These are phyloP conservation scores for Willisornis vidua DNA, from an alignment of 2,113 vertebrate species.

Conservation along the genomic window DNA sequence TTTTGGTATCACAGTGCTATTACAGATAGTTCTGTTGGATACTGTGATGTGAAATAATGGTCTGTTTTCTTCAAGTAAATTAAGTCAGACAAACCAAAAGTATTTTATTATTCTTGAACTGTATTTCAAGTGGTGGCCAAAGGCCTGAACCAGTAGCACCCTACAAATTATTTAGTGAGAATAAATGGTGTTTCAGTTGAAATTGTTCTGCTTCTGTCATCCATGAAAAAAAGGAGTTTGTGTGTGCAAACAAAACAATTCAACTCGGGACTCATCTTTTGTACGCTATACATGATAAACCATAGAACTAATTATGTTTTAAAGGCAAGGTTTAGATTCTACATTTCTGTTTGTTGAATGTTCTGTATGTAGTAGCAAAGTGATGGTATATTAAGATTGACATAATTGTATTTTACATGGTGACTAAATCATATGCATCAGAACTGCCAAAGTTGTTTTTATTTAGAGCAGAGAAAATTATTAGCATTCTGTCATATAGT, in stretches of 20 bases:
- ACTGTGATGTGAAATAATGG: neutral
- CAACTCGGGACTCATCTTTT: neutral
- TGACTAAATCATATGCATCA: neutral
- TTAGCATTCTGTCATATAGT: neutral
- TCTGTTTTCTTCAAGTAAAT: neutral
- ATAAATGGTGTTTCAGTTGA: neutral
- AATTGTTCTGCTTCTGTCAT: neutral
- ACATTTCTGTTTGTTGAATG: neutral
- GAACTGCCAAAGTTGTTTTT: neutral
- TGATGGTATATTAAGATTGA: neutral
- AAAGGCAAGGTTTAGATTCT: neutral
- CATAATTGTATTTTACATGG: neutral
- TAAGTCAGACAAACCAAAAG: neutral
- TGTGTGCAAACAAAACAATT: neutral
- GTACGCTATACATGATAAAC: neutral
- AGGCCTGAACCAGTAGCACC: neutral
- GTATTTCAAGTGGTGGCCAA: neutral
- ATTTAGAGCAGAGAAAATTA: neutral
- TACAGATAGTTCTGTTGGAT: neutral
- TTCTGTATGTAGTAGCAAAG: neutral
- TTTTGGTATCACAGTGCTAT: neutral
- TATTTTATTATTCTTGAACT: neutral
- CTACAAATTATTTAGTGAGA: neutral
- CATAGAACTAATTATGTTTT: neutral
- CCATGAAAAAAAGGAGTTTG: neutral